phyloP scores from a whole-genome alignment of 2,797 vertebrate species.

The Crypturellus tataupa region DNA sequence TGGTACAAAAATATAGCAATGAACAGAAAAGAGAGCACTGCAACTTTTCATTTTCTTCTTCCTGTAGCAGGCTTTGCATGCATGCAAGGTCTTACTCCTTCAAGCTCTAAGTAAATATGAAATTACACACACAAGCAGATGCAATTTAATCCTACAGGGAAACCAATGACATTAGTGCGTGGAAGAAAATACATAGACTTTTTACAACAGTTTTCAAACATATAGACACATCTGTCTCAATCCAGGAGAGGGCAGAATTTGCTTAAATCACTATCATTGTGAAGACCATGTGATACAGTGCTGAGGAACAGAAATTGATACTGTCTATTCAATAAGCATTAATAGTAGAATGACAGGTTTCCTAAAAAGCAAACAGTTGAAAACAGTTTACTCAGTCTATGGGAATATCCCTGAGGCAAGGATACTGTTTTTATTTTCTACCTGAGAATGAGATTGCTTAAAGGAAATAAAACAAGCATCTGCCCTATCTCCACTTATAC shows the following conservation, averaged over 20 bases:
- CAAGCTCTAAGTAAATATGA: background rate
- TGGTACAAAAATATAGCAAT: too few species aligned
- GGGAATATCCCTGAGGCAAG: background rate
- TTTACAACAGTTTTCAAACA: background rate
- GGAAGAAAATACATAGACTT: background rate
- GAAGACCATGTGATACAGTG: background rate
- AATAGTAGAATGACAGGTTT: background rate
- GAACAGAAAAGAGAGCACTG: background rate
- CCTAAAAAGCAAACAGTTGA: background rate
- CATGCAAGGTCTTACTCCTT: background rate
- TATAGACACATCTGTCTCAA: background rate
- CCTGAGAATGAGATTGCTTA: background rate
- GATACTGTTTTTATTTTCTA: constrained; percentile 1
- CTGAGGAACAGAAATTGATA: background rate
- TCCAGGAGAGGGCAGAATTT: background rate
- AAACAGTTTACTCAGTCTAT: background rate
- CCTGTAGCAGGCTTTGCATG: background rate
- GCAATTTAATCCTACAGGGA: background rate
- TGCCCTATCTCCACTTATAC: background rate
- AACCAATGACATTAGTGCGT: background rate
- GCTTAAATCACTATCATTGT: accelerated
- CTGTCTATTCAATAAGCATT: background rate
- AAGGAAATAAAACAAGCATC: too few species aligned
- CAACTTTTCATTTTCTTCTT: background rate
- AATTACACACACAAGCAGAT: background rate